Percentiles rank a stretch among this genome's conserved stretches.
phyloP scores from a whole-genome alignment of 2,113 vertebrate genomes.

The Vulpes ferrilata region DNA sequence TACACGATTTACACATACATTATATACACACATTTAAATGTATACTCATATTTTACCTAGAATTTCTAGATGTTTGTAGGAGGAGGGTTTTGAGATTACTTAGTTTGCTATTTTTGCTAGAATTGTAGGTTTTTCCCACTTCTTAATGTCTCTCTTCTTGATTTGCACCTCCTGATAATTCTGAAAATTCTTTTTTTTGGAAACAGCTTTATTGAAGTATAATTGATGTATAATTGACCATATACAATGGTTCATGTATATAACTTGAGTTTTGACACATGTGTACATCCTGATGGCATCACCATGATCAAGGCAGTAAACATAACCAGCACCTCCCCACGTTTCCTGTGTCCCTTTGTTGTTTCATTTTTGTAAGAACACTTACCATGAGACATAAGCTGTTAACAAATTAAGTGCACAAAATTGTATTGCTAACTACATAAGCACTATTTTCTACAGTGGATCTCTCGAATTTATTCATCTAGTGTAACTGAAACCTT shows the following conservation, averaged over 20 bases:
- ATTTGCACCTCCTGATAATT: neutral
- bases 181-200: neutral
- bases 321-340: neutral
- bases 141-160: neutral
- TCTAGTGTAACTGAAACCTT: neutral
- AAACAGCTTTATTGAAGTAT: neutral
- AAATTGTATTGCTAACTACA: neutral
- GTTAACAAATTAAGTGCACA: neutral
- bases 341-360: neutral
- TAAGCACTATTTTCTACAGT: neutral
- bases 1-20: neutral
- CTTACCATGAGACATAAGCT: neutral
- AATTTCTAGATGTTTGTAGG: neutral
- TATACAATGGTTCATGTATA: neutral
- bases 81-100: neutral
- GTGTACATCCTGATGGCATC: rapidly evolving
- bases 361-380: neutral
- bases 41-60: neutral
- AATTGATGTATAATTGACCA: neutral
- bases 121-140: neutral
- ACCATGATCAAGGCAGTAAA: neutral
- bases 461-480: neutral
- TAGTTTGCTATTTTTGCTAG: constrained; percentile 1
- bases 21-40: neutral
- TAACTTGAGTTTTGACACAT: neutral